Evolutionary conservation across 2,113 vertebrate genomes (phyloP).

Genomic region (Panthera tigris): DNA sequence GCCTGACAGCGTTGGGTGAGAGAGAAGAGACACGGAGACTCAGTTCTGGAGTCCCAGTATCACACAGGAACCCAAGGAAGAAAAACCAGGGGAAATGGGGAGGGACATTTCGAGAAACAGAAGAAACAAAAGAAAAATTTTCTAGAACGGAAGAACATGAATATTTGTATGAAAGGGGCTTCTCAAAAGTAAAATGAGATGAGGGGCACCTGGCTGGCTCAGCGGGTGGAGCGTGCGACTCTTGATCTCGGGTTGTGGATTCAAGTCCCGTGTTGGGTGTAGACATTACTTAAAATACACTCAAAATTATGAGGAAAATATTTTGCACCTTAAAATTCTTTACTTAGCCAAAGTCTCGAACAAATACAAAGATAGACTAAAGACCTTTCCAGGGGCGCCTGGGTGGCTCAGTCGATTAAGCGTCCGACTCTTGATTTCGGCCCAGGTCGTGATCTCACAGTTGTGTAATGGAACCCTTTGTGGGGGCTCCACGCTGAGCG

Average conservation of each 20-base stretch:
- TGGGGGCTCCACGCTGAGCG: too few relatives aligned
- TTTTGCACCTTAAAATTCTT: constrained; percentile 21
- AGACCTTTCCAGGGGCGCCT: neutral
- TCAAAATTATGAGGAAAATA: neutral
- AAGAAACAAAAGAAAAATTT: neutral
- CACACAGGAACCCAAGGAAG: neutral
- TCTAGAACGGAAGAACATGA: neutral
- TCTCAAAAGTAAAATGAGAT: neutral
- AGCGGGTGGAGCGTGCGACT: neutral
- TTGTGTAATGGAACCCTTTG: too few relatives aligned
- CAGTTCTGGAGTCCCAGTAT: neutral
- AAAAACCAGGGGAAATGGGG: neutral
- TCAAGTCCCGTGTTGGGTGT: neutral
- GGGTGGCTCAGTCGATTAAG: too few relatives aligned
- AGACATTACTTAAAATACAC: neutral
- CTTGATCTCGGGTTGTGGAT: neutral
- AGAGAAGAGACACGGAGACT: neutral
- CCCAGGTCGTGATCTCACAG: too few relatives aligned
- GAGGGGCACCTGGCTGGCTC: neutral
- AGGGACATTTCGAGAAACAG: neutral
- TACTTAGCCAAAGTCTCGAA: neutral
- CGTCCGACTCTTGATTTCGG: too few relatives aligned
- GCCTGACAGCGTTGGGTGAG: neutral
- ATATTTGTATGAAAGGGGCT: neutral
- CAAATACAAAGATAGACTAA: neutral